These are phyloP conservation scores for Dicrostonyx torquatus DNA, from an alignment of 2,797 vertebrate species.

Conservation along the genomic window DNA sequence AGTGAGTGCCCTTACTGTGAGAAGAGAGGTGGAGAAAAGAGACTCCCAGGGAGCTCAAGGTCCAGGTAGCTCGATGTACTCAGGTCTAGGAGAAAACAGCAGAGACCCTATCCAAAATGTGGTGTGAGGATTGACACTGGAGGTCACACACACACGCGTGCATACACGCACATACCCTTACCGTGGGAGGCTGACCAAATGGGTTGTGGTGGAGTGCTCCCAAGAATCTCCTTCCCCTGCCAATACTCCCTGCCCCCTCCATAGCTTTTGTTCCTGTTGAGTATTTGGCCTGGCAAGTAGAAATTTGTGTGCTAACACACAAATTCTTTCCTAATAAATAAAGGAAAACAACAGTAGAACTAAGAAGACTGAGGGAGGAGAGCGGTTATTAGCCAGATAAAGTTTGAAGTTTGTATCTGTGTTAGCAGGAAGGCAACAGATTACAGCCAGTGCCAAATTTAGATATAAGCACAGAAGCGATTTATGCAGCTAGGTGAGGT, in stretches of 20 bases:
- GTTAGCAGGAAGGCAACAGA: slow-evolving; percentile 29
- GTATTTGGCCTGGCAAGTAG: not conserved
- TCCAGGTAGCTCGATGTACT: not conserved
- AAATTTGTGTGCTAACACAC: not conserved
- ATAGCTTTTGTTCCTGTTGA: not conserved
- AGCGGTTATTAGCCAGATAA: not conserved
- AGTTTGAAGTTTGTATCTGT: slow-evolving; percentile 9
- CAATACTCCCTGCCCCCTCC: not conserved
- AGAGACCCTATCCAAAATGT: not conserved
- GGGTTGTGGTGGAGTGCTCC: not conserved
- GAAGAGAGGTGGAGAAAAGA: not conserved
- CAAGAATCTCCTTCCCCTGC: not conserved
- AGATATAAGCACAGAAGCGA: slow-evolving; percentile 1
- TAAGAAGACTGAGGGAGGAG: not conserved
- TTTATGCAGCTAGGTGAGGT: not conserved
- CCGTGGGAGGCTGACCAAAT: not conserved
- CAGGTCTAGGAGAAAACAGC: not conserved
- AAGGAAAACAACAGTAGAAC: slow-evolving; percentile 11
- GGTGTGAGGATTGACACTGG: not conserved
- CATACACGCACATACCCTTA: not conserved
- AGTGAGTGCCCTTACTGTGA: not conserved
- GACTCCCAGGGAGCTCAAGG: not conserved
- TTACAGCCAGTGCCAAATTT: slow-evolving; percentile 9
- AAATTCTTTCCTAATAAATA: not conserved
- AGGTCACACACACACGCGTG: not conserved